Conservation (phyloP, 2,888 invertebrate genomes). For the Panopea generosa region DNA sequence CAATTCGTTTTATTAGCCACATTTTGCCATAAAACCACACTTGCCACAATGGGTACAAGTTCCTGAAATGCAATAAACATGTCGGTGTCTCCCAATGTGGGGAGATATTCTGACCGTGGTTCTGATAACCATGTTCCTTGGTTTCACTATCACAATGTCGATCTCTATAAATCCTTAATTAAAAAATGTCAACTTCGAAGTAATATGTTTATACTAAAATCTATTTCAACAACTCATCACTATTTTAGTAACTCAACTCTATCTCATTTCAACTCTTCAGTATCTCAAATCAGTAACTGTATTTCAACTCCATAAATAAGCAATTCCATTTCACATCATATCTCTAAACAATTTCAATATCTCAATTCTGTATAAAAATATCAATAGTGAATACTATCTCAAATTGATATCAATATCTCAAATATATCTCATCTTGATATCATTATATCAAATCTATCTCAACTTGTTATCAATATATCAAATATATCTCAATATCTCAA, state of each 20-base stretch:
- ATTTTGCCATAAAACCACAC: constrained; percentile 23
- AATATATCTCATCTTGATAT: too few species aligned
- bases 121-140: constrained; percentile 39
- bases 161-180: constrained; percentile 18
- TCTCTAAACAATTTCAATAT: too few species aligned
- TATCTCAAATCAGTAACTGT: constrained; percentile 28
- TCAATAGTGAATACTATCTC: too few species aligned
- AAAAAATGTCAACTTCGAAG: constrained; percentile 29
- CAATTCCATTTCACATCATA: constrained; percentile 16
- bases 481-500: too few species aligned
- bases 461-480: too few species aligned
- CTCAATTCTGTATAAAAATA: too few species aligned
- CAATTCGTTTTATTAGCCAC: constrained; percentile 21
- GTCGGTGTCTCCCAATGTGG: not conserved
- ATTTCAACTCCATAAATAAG: constrained; percentile 2
- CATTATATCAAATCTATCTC: too few species aligned
- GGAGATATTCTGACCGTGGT: constrained; percentile 21
- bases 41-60: constrained; percentile 32
- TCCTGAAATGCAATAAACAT: constrained; percentile 9
- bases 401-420: too few species aligned
- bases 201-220: constrained; percentile 18
- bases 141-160: constrained; percentile 22
- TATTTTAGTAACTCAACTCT: too few species aligned
- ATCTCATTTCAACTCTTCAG: constrained; percentile 33
- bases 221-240: constrained; percentile 50